phyloP scores from a whole-genome alignment of 2,113 vertebrate species.

The Neotragus pygmaeus region DNA sequence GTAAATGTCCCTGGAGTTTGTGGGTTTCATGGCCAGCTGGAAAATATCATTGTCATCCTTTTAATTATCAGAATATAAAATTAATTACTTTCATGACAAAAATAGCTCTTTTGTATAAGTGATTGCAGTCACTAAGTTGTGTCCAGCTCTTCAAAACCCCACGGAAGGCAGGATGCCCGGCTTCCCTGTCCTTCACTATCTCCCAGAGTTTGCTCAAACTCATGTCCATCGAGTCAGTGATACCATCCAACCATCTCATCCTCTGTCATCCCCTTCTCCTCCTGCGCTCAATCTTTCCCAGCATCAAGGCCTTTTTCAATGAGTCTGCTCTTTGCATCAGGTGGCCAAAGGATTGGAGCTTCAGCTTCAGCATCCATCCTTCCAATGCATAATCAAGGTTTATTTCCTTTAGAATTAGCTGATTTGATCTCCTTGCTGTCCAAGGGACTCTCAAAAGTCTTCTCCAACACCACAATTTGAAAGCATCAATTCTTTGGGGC shows the following conservation, averaged over 20 bases:
- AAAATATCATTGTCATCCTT: conserved; percentile 8
- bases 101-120: neutral
- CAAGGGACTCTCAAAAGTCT: neutral
- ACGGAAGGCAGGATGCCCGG: neutral
- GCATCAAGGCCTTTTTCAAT: neutral
- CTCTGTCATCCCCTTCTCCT: neutral
- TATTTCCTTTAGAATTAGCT: neutral
- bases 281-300: neutral
- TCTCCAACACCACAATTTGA: neutral
- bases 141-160: neutral
- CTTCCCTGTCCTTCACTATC: neutral
- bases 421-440: neutral
- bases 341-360: neutral
- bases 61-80: neutral
- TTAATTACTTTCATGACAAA: neutral
- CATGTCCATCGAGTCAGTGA: neutral
- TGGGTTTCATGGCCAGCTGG: neutral
- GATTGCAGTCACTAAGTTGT: neutral
- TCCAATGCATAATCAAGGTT: neutral
- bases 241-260: neutral
- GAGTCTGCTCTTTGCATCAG: neutral
- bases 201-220: neutral
- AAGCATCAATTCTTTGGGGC: neutral
- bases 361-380: neutral
- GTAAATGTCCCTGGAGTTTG: neutral